A percentile compares a stretch with the other conserved stretches of the same genome.
Evolutionary conservation across 2,113 vertebrate genomes (phyloP).

Genomic region (Cygnus atratus): DNA sequence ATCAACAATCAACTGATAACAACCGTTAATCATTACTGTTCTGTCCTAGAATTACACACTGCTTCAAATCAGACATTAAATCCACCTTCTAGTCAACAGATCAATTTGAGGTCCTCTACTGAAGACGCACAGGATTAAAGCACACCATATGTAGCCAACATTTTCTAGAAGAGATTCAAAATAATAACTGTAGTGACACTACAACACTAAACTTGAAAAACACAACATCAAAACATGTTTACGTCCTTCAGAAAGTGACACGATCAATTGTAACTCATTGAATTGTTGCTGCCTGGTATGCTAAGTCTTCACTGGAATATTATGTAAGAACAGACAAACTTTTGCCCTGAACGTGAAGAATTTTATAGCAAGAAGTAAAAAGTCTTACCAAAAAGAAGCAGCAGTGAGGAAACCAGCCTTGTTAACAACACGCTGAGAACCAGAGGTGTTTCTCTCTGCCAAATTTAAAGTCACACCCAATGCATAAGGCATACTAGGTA

Average conservation of each 20-base stretch:
- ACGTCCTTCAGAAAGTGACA: neutral
- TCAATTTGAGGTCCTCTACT: neutral
- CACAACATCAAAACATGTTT: neutral
- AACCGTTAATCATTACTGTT: neutral
- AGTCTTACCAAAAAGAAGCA: neutral
- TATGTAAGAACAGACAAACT: rapidly evolving
- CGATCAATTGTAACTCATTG: neutral
- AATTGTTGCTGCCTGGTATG: neutral
- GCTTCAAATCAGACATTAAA: neutral
- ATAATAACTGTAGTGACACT: neutral
- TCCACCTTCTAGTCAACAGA: constrained; percentile 11
- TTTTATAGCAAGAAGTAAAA: neutral
- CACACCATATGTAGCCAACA: rapidly evolving
- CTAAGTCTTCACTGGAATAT: neutral
- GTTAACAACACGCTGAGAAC: neutral
- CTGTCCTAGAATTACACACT: neutral
- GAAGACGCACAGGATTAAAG: neutral
- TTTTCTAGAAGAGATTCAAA: neutral
- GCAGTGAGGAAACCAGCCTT: rapidly evolving
- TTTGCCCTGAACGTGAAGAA: neutral
- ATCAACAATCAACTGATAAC: constrained; percentile 13
- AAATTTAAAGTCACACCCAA: neutral
- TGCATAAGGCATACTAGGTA: neutral
- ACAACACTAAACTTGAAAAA: neutral
- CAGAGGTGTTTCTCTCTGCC: neutral